These are phyloP conservation scores for Eleginops maclovinus DNA, from an alignment of 2,113 vertebrate genomes.

Conservation along the genomic window DNA sequence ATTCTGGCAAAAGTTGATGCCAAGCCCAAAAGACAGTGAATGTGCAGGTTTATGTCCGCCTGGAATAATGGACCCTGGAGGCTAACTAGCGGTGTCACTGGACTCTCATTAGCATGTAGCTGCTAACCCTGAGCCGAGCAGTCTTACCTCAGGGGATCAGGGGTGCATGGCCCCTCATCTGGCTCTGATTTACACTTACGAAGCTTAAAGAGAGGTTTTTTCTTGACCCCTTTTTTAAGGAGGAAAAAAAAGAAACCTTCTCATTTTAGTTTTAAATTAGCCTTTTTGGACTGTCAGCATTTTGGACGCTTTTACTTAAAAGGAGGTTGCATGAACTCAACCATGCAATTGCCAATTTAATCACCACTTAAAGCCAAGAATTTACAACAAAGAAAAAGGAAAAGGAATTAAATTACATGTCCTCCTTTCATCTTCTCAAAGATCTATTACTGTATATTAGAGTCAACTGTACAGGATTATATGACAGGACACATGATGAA, in stretches of 20 bases:
- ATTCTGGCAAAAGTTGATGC: slow-evolving; percentile 44
- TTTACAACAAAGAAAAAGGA: slow-evolving; percentile 62
- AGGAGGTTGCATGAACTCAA: slow-evolving; percentile 56
- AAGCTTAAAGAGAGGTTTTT: slow-evolving; percentile 58
- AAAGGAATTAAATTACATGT: slow-evolving; percentile 65
- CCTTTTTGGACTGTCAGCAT: slow-evolving; percentile 52
- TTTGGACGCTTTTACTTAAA: slow-evolving; percentile 61
- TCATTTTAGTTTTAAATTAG: slow-evolving; percentile 61
- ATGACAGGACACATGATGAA: slow-evolving; percentile 63
- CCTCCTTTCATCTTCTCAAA: slow-evolving; percentile 64
- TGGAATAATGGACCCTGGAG: slow-evolving; percentile 28
- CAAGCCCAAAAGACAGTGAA: slow-evolving; percentile 41
- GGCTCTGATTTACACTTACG: slow-evolving; percentile 87
- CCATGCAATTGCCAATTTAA: slow-evolving; percentile 68
- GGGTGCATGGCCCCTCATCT: slow-evolving; percentile 83
- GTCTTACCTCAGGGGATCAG: slow-evolving; percentile 60
- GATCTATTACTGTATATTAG: slow-evolving; percentile 67
- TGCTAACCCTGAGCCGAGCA: slow-evolving; percentile 56
- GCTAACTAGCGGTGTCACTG: slow-evolving; percentile 34
- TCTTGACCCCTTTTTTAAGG: slow-evolving; percentile 71
- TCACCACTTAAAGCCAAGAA: slow-evolving; percentile 58
- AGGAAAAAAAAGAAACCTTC: slow-evolving; percentile 49
- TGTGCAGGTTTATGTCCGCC: slow-evolving; percentile 39
- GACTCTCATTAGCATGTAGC: slow-evolving; percentile 66
- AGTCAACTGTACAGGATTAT: slow-evolving; percentile 64